A percentile compares a stretch with the other conserved stretches of the same genome.
Conservation (phyloP, 2,113 vertebrate genomes). For the Harpagus bidentatus region DNA sequence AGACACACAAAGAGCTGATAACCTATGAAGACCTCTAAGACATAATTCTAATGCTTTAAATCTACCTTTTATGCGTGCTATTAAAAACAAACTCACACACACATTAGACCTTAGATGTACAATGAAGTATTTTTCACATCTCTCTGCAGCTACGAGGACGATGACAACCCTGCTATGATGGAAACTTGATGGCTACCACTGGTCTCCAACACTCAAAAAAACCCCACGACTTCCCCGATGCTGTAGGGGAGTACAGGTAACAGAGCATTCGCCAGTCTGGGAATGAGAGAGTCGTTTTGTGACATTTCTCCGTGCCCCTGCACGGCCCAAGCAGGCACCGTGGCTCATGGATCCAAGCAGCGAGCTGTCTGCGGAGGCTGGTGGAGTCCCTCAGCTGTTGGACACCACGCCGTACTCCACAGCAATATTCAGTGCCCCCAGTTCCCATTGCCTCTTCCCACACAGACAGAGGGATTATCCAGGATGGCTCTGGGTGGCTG, state of each 20-base stretch:
- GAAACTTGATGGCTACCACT: background rate
- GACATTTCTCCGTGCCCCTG: accelerated
- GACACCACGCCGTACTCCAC: background rate
- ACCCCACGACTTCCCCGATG: accelerated
- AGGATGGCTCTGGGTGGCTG: background rate
- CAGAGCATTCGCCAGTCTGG: background rate
- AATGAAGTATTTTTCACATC: background rate
- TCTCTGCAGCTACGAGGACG: background rate
- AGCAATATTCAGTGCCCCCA: background rate
- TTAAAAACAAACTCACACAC: background rate
- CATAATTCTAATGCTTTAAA: background rate
- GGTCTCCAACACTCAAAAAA: background rate
- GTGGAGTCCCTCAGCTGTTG: background rate
- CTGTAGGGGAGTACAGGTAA: background rate
- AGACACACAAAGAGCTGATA: background rate
- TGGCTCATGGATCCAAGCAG: background rate
- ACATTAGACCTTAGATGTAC: background rate
- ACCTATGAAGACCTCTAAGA: background rate
- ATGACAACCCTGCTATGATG: background rate
- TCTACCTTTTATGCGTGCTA: background rate
- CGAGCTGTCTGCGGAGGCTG: accelerated
- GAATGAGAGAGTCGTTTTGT: accelerated
- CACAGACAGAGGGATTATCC: background rate
- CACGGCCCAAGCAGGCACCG: accelerated
- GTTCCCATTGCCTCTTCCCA: background rate